Evolutionary conservation across 2,113 vertebrate genomes (phyloP).

Genomic region (Muntiacus reevesi): DNA sequence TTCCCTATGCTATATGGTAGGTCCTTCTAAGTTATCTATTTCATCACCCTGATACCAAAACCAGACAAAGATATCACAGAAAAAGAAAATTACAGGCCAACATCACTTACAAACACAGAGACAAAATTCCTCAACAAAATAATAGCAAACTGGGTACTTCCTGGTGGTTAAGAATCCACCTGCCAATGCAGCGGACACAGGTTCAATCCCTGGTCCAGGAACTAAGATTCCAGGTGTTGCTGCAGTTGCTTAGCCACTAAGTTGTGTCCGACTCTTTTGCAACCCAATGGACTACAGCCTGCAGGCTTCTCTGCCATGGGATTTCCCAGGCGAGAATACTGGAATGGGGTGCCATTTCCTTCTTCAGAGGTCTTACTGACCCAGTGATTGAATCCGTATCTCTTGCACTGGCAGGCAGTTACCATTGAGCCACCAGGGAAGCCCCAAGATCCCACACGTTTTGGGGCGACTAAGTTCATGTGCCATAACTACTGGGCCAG

Average conservation of each 20-base stretch:
- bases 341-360: background rate
- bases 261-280: background rate
- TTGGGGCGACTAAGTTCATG: background rate
- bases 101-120: background rate
- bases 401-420: background rate
- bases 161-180: background rate
- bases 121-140: background rate
- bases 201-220: background rate
- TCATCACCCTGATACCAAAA: background rate
- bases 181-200: background rate
- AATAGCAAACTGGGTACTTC: background rate
- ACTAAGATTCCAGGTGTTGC: background rate
- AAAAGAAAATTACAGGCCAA: background rate
- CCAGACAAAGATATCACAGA: background rate
- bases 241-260: background rate
- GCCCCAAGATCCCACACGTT: background rate
- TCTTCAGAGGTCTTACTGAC: background rate
- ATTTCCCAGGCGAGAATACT: background rate
- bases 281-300: background rate
- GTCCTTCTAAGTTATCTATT: background rate
- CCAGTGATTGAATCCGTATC: background rate
- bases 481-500: background rate
- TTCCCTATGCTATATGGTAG: background rate
- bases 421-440: background rate
- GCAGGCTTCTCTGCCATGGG: background rate